phyloP scores from a whole-genome alignment of 2,888 invertebrate genomes.

The Dasypolia templi region DNA sequence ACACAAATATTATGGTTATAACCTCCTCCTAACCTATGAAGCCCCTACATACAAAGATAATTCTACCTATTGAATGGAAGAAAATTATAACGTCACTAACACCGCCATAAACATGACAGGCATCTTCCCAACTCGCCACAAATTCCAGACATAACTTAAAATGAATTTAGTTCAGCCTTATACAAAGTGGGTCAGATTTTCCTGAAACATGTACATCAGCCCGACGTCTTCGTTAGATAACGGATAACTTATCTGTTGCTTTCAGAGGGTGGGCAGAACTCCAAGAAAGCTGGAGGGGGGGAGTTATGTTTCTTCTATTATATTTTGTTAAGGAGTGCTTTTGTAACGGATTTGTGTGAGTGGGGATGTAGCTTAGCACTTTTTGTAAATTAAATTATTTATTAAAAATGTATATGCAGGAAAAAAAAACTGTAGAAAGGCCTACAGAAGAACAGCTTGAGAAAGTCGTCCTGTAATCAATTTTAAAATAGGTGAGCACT shows the following conservation, averaged over 20 bases:
- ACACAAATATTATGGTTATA: not conserved
- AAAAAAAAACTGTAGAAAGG: not conserved
- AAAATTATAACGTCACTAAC: slow-evolving; percentile 1
- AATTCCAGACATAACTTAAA: slow-evolving; percentile 51
- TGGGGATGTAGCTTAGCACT: not conserved
- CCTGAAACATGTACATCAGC: slow-evolving; percentile 51
- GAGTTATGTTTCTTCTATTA: slow-evolving; percentile 30
- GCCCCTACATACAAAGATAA: not conserved
- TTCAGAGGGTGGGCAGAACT: slow-evolving; percentile 46
- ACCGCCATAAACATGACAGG: not conserved
- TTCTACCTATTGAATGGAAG: not conserved
- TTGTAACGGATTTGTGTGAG: slow-evolving; percentile 5
- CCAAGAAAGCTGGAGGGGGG: slow-evolving; percentile 19
- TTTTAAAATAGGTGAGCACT: no score
- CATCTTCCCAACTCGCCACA: slow-evolving; percentile 14
- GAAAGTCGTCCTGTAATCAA: no score
- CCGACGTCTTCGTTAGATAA: slow-evolving; percentile 47
- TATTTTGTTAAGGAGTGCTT: slow-evolving; percentile 12
- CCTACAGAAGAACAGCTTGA: not conserved
- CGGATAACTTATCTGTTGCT: slow-evolving; percentile 54
- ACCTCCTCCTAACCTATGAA: not conserved
- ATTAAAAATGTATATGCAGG: no score
- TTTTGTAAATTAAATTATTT: not conserved
- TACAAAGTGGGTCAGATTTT: slow-evolving; percentile 43
- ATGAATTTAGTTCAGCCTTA: slow-evolving; percentile 48